These are phyloP conservation scores for Idris sp. DNA, from an alignment of 1,140 invertebrate species.

Conservation along the genomic window DNA sequence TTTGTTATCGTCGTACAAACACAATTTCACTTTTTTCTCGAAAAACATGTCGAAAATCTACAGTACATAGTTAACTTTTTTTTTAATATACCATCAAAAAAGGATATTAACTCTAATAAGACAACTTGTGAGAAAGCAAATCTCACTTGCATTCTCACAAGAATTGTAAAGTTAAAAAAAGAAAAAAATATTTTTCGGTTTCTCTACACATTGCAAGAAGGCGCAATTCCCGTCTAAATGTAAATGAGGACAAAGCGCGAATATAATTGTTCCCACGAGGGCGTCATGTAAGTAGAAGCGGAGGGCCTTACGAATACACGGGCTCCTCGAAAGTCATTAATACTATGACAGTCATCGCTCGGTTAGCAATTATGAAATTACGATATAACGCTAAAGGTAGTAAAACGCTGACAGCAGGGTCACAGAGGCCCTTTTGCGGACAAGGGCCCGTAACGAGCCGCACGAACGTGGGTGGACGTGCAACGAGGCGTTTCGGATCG, in stretches of 20 bases:
- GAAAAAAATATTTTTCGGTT: too few species aligned
- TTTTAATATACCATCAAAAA: too few species aligned
- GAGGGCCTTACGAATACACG: conserved; percentile 17
- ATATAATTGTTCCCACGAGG: conserved; percentile 50
- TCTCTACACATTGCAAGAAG: conserved; percentile 21
- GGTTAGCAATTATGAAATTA: conserved; percentile 72
- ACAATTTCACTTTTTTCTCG: too few species aligned
- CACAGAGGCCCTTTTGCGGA: conserved; percentile 61
- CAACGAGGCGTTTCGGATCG: conserved; percentile 65
- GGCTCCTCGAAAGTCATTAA: conserved; percentile 61
- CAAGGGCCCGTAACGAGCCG: conserved; percentile 69
- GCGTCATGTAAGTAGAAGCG: conserved; percentile 1
- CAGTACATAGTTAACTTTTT: too few species aligned
- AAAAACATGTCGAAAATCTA: too few species aligned
- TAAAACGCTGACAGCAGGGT: conserved; percentile 72
- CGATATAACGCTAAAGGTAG: conserved; percentile 72
- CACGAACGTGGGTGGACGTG: conserved; percentile 72
- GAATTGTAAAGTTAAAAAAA: too few species aligned
- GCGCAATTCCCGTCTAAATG: conserved; percentile 46
- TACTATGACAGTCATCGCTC: conserved; percentile 67
- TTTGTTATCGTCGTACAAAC: too few species aligned
- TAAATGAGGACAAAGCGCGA: conserved; percentile 52
- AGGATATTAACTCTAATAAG: too few species aligned
- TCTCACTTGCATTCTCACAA: too few species aligned
- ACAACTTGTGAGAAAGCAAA: too few species aligned